Evolutionary conservation across 2,797 vertebrate species (phyloP).

Genomic region (Platalea minor): DNA sequence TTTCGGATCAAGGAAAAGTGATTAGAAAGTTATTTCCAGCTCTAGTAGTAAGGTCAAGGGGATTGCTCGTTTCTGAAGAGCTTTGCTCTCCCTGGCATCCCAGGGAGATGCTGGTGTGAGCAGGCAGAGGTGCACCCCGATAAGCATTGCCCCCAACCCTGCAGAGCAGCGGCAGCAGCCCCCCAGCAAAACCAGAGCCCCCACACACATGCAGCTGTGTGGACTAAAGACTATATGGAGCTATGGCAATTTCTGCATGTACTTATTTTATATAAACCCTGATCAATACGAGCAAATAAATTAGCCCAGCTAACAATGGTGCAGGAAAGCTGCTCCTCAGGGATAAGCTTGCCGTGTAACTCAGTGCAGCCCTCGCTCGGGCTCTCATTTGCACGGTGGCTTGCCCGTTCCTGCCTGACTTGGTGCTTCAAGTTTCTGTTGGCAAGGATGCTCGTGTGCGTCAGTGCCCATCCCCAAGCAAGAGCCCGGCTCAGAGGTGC

Average conservation of each 20-base stretch:
- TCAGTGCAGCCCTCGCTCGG: neutral
- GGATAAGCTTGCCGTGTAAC: neutral
- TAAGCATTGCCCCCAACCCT: neutral
- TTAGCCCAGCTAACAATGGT: neutral
- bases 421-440: neutral
- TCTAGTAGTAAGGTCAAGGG: slow-evolving; percentile 11
- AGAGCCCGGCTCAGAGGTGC: neutral
- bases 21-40: slow-evolving; percentile 51
- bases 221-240: neutral
- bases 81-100: neutral
- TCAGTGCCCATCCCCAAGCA: neutral
- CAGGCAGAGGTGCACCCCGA: rapidly evolving
- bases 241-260: neutral
- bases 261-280: neutral
- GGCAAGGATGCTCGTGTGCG: neutral
- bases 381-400: neutral
- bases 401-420: neutral
- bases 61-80: neutral
- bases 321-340: neutral
- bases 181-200: neutral
- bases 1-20: slow-evolving; percentile 40
- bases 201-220: rapidly evolving
- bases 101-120: neutral
- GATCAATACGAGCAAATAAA: neutral
- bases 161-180: neutral